Evolutionary conservation across 2,797 vertebrate genomes (phyloP).

Genomic region (Dendrocincla tyrannina): DNA sequence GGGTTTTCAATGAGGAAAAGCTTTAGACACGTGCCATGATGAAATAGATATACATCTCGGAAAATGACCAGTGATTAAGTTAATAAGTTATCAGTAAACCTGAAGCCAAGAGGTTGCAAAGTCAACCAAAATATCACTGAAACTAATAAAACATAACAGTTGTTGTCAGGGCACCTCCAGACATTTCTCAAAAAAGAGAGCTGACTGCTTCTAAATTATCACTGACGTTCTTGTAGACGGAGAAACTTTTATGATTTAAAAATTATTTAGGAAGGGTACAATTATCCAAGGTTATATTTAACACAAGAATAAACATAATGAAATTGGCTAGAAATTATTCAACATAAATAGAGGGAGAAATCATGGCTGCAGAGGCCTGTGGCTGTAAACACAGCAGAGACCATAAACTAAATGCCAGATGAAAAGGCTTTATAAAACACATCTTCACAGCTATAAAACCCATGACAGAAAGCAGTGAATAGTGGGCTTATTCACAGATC

Average conservation of each 20-base stretch:
- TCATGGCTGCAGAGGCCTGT: background rate
- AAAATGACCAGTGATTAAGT: background rate
- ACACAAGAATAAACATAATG: background rate
- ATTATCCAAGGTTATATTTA: conserved; percentile 8
- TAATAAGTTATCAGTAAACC: background rate
- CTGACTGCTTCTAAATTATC: background rate
- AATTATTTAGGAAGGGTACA: background rate
- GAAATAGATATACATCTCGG: background rate
- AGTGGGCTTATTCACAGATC: background rate
- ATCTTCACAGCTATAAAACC: background rate
- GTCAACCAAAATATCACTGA: background rate
- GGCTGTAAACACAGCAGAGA: conserved; percentile 13
- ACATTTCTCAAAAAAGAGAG: background rate
- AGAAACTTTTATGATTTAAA: background rate
- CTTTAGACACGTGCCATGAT: background rate
- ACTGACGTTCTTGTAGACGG: background rate
- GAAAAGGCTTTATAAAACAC: background rate
- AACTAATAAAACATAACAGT: background rate
- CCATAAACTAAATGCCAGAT: background rate
- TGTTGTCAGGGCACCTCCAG: background rate
- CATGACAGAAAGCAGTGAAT: background rate
- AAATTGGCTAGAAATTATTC: background rate
- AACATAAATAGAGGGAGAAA: background rate
- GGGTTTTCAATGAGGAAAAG: background rate
- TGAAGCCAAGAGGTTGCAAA: background rate